These are phyloP conservation scores for Melanargia galathea DNA, from an alignment of 2,888 invertebrate genomes.

Conservation along the genomic window DNA sequence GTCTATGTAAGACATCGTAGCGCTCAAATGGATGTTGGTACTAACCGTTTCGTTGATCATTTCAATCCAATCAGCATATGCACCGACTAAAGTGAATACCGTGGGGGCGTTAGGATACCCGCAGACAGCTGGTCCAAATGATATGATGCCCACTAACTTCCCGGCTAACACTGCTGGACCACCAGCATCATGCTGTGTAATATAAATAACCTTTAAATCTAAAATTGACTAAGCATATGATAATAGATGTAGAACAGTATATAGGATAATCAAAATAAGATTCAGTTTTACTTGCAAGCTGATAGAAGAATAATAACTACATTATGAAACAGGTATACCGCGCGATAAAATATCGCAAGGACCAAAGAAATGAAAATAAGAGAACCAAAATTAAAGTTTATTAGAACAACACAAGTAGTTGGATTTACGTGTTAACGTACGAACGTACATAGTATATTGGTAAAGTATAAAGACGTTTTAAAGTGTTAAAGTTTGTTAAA, in stretches of 20 bases:
- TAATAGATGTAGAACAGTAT: too few species aligned
- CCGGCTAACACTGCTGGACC: conserved; percentile 68
- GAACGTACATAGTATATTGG: too few species aligned
- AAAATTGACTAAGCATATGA: too few species aligned
- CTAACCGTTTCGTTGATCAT: conserved; percentile 64
- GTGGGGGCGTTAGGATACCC: conserved; percentile 70
- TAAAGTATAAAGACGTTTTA: too few species aligned
- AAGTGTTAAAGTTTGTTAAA: too few species aligned
- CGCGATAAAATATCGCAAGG: not conserved
- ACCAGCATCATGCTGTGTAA: conserved; percentile 69
- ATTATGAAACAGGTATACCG: not conserved
- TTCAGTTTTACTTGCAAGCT: not conserved
- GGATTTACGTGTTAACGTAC: too few species aligned
- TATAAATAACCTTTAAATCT: not conserved
- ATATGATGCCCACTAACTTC: conserved; percentile 67
- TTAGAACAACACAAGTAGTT: not conserved
- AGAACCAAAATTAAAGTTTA: not conserved
- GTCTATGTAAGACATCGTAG: too few species aligned
- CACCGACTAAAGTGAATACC: conserved; percentile 69
- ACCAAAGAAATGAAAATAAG: not conserved
- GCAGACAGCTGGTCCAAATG: conserved; percentile 68
- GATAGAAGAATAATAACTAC: not conserved
- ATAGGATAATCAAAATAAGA: not conserved
- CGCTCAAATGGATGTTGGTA: conserved; percentile 16
- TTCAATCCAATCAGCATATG: conserved; percentile 71